Base-by-base conservation (phyloP, 2,113 vertebrate species). In the Crocuta crocuta region DNA sequence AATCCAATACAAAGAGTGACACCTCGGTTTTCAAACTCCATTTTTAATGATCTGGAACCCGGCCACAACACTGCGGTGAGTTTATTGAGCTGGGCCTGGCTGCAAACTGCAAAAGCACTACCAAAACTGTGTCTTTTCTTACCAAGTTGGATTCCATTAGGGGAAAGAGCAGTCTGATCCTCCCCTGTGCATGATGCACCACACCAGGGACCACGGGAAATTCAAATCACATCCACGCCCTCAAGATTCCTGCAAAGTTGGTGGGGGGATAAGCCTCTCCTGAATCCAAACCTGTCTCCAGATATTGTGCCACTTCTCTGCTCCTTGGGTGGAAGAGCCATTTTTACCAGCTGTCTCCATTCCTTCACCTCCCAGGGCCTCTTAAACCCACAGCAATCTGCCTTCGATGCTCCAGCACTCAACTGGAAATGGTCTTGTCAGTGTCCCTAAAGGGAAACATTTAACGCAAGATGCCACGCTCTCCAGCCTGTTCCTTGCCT, bases 261-360 rank as follows among this genome's bases (percentile, higher is more conserved):
- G 35, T 16, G 17, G 2, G 58, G 31, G 9, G n/a, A 45, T 19
- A 19, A 79, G 73, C 31, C 12, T 31, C 76, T 35, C 76, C 21
- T 81, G 66, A 92, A n/a, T 86, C 66, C 4, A 11, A 50, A 13
- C 24, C 13, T 61, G 28, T 83, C 66, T 26, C 13, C 21, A 10
- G 33, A 50, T 33, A 23, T 1, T 12, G 19, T n/a, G 71, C 70
- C 31, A 33, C 43, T 50, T 55, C 66, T 61, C 65, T 63, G 43
- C 31, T 31, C 26, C 35, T 2, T 0, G 4, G 7, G 3, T 6
- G 4, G 53, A 76, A 76, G 35, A 71, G n/a, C 4, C 0, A 4
- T 33, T 17, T 48, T 35, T 24, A 8, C 43, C 7, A 13, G 55
- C 55, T 39, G 10, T 58, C 61, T 78, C 16, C 53, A 79, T 6